These are phyloP conservation scores for Mythimna pallens DNA, from an alignment of 2,888 invertebrate species.

Conservation along the genomic window DNA sequence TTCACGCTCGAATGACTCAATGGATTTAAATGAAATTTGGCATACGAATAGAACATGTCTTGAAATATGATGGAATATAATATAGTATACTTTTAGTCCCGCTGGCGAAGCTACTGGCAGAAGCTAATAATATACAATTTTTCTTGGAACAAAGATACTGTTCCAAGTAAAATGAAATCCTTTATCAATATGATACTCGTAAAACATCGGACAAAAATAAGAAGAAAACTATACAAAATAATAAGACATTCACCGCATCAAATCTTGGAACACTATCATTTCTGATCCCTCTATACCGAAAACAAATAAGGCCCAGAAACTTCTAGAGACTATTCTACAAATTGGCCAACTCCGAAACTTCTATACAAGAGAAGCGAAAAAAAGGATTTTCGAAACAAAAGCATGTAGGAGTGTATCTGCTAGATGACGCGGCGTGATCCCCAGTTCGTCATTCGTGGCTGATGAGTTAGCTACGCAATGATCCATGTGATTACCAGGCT, in stretches of 20 bases:
- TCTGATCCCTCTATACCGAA: constrained; percentile 44
- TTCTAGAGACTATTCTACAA: constrained; percentile 46
- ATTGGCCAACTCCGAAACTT: constrained; percentile 48
- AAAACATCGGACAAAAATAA: constrained; percentile 18
- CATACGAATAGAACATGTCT: too few relatives aligned
- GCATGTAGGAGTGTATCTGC: constrained; percentile 55
- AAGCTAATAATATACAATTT: neutral
- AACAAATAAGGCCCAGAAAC: constrained; percentile 51
- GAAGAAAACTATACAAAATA: constrained; percentile 39
- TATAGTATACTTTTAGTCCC: too few relatives aligned
- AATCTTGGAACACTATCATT: constrained; percentile 45
- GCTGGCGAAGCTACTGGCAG: too few relatives aligned
- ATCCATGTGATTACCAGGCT: constrained; percentile 75
- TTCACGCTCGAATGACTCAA: too few relatives aligned
- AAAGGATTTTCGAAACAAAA: constrained; percentile 57
- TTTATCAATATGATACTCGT: neutral
- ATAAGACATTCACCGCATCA: constrained; percentile 37
- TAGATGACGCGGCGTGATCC: constrained; percentile 70
- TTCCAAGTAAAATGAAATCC: neutral
- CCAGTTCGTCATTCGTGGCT: constrained; percentile 72
- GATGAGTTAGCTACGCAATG: constrained; percentile 75
- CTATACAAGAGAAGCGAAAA: constrained; percentile 45
- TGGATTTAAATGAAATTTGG: too few relatives aligned
- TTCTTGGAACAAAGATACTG: neutral
- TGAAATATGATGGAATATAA: too few relatives aligned